Base-by-base conservation (phyloP, 2,797 vertebrate genomes). In the Thalassophryne amazonica region DNA sequence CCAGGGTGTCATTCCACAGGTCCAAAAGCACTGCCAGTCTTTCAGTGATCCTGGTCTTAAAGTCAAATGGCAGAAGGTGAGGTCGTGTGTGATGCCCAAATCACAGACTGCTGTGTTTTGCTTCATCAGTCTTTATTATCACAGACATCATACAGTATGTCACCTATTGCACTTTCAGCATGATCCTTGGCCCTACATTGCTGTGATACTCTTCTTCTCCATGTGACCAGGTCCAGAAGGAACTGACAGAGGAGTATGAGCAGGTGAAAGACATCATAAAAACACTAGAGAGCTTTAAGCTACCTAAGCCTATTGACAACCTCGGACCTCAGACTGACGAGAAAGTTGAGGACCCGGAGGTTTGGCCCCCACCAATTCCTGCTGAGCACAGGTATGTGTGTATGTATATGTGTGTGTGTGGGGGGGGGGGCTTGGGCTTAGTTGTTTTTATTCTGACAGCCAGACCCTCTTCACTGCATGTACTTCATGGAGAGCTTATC, bases 1-100 rank as follows among this genome's bases (percentile, higher is more conserved):
- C 76, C 95, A 98, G 72, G 97, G 96, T 5, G 96, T 98, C 62
- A 91, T 98, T 48, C 95, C 98, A 31, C 95, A 99, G 86, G 97
- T 99, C 76, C 91, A 96, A 56, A 94, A 94, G 61, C 94, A 97
- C 41, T 94, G 92, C 42, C 94, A 93, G 77, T 88, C 91, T 0
- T 83, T 98, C 76, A 87, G 91, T 81, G 97, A 99, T 82, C 96
- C 97, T 5, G 90, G 94, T 12, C 73, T 95, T 28, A 96, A 94
- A 76, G 86, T 92, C 64, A 94, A 89, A 80, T 98, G 95, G 97
- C 95, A 97, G 29, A 94, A 97, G 92, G 97, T 98, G 78, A 77
- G 86, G 19, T 11, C 11, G n/a, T n/a, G 6, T 10, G 14, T 25
- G 2, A 16, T 34, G 5, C 2, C 6, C 3, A 7, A 19, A 11